Percentiles rank a stretch among this genome's conserved stretches.
phyloP scores from a whole-genome alignment of 2,888 invertebrate species.

The Mythimna loreyi region DNA sequence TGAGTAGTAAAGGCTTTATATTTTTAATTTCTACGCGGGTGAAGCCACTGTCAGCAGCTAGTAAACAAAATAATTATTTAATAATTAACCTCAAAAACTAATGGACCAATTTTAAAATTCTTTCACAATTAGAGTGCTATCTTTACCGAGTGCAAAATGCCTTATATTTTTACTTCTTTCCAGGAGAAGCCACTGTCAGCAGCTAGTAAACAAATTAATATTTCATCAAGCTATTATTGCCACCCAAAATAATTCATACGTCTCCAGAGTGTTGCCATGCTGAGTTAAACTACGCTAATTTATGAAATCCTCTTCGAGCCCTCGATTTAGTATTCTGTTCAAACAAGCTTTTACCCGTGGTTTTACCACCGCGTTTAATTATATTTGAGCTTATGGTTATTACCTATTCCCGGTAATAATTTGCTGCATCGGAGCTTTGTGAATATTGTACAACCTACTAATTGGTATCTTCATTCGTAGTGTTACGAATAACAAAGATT shows the following conservation, averaged over 20 bases:
- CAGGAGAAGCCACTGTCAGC: too few relatives aligned
- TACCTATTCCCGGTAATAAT: conserved; percentile 13
- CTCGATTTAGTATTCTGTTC: conserved; percentile 47
- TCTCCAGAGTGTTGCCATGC: conserved; percentile 23
- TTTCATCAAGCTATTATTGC: conserved; percentile 14
- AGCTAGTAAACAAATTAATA: neutral
- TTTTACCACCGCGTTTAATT: conserved; percentile 16
- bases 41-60: too few relatives aligned
- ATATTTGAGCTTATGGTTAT: conserved; percentile 19
- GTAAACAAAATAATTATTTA: too few relatives aligned
- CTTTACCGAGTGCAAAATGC: too few relatives aligned
- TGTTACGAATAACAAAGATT: conserved; percentile 13
- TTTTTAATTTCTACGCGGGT: too few relatives aligned
- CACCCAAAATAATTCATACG: conserved; percentile 29
- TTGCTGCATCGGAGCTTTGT: conserved; percentile 15
- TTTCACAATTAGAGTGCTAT: too few relatives aligned
- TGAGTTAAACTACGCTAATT: conserved; percentile 30
- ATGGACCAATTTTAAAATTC: too few relatives aligned
- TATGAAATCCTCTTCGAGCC: conserved; percentile 40
- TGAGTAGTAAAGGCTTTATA: too few relatives aligned
- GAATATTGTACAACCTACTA: conserved; percentile 33
- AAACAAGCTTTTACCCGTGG: conserved; percentile 12
- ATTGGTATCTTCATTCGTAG: conserved; percentile 15
- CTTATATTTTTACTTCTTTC: too few relatives aligned
- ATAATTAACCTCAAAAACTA: too few relatives aligned